phyloP scores from a whole-genome alignment of 1,140 invertebrate genomes.

The Pentalonia nigronervosa region DNA sequence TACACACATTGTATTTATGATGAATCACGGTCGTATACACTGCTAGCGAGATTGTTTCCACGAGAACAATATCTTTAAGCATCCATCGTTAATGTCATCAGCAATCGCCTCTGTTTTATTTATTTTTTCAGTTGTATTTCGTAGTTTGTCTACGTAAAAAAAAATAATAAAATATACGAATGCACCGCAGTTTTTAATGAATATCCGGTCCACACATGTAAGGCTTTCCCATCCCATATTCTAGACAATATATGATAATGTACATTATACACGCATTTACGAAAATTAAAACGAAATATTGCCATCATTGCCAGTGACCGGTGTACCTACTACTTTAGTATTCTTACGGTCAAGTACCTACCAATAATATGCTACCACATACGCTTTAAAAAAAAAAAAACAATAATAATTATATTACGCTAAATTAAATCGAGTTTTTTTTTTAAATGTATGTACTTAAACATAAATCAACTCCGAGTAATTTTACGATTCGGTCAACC shows the following conservation, averaged over 20 bases:
- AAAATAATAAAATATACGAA: neutral
- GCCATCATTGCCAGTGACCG: neutral
- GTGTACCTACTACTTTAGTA: neutral
- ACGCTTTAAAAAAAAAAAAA: neutral
- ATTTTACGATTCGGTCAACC: neutral
- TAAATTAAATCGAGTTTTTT: neutral
- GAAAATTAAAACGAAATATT: neutral
- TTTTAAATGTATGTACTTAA: neutral
- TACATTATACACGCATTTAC: neutral
- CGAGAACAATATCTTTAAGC: neutral
- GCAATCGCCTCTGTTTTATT: neutral
- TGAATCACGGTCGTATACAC: constrained; percentile 13
- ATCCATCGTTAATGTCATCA: neutral
- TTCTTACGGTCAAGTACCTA: constrained; percentile 8
- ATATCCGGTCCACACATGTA: neutral
- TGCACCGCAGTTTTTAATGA: neutral
- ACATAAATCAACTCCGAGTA: neutral
- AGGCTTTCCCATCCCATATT: neutral
- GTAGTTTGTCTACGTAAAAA: neutral
- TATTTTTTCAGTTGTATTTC: neutral
- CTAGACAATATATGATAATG: neutral
- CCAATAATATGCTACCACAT: neutral
- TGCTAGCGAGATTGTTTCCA: neutral
- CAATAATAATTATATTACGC: neutral
- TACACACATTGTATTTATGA: constrained; percentile 8